Conservation (phyloP, 2,797 vertebrate genomes). For the Pseudochaenichthys georgianus region DNA sequence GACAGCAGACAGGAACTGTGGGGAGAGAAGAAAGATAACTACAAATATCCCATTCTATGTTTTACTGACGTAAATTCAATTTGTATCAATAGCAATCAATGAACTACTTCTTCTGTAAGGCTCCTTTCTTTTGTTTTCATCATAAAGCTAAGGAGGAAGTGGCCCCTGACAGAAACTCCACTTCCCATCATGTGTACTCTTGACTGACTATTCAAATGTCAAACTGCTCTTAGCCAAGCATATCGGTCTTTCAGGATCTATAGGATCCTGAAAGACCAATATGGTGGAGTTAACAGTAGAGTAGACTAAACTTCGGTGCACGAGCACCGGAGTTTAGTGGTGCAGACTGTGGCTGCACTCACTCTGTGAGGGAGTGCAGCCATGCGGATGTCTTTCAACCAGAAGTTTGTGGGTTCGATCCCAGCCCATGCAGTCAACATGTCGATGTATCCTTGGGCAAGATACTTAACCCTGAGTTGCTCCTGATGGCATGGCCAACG, state of each 20-base stretch:
- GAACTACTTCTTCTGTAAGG: neutral
- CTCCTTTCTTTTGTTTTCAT: slow-evolving; percentile 5
- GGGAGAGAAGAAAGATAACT: neutral
- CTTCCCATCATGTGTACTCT: slow-evolving; percentile 21
- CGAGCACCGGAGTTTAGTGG: too few species aligned
- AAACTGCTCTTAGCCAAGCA: slow-evolving; percentile 44
- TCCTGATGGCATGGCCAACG: too few species aligned
- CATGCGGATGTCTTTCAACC: too few species aligned
- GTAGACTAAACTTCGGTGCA: too few species aligned
- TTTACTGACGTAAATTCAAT: neutral
- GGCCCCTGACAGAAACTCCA: slow-evolving; percentile 24
- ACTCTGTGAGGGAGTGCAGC: too few species aligned
- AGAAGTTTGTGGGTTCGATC: too few species aligned
- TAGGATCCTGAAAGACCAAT: too few species aligned
- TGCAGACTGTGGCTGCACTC: too few species aligned
- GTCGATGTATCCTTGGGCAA: too few species aligned
- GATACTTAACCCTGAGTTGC: too few species aligned
- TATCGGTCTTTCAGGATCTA: slow-evolving; percentile 40
- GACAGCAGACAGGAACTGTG: neutral
- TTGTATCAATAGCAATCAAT: neutral
- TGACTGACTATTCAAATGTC: slow-evolving; percentile 51
- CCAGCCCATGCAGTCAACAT: too few species aligned
- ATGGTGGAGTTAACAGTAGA: too few species aligned
- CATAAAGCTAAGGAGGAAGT: slow-evolving; percentile 37
- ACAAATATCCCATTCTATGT: neutral